Conservation (phyloP, 2,888 invertebrate species). For the Acanthoscelides obtectus region DNA sequence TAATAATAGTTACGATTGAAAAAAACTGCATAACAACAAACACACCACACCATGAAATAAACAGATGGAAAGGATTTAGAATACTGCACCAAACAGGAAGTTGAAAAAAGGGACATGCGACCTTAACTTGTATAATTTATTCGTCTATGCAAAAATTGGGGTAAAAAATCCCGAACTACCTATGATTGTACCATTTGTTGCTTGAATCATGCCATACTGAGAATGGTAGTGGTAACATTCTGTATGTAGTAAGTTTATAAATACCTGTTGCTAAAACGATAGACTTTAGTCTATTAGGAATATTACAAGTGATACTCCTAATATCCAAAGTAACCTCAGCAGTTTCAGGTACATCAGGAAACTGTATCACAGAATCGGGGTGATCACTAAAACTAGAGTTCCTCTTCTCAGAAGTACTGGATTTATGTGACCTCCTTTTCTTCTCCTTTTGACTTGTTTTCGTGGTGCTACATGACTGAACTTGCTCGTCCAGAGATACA, state of each 20-base stretch:
- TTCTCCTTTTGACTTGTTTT: constrained; percentile 24
- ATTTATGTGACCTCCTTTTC: constrained; percentile 21
- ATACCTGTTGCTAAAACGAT: constrained; percentile 28
- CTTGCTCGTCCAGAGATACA: constrained; percentile 48
- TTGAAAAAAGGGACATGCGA: too few relatives aligned
- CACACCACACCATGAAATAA: too few relatives aligned
- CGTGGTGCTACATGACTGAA: constrained; percentile 30
- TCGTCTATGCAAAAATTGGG: too few relatives aligned
- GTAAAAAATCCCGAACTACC: too few relatives aligned
- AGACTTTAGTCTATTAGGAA: constrained; percentile 30
- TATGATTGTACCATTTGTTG: too few relatives aligned
- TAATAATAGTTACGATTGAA: too few relatives aligned
- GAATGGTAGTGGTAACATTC: too few relatives aligned
- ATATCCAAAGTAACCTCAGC: constrained; percentile 4
- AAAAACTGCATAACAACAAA: too few relatives aligned
- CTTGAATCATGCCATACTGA: too few relatives aligned
- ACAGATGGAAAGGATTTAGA: too few relatives aligned
- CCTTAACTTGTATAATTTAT: too few relatives aligned
- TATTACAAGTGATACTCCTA: background rate
- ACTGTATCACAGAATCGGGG: constrained; percentile 21
- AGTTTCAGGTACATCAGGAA: constrained; percentile 22
- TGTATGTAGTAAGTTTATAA: background rate
- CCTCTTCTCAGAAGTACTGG: constrained; percentile 14
- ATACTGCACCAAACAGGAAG: too few relatives aligned
- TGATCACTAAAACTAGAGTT: constrained; percentile 8